Conservation (phyloP, 2,888 invertebrate species). For the Unio pictorum region DNA sequence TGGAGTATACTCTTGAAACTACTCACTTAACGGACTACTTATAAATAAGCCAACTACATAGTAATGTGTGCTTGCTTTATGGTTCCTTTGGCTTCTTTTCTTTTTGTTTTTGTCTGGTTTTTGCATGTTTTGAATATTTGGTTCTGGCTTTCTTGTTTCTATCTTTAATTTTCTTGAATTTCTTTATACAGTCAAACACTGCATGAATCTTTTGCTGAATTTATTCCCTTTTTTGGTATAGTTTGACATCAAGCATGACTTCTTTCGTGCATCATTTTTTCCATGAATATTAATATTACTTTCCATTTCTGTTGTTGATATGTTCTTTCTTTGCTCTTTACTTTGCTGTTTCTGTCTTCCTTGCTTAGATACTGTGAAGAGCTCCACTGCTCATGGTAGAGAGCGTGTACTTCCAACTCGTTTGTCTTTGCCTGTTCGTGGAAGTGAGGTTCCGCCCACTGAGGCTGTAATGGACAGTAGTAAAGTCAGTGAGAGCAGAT, state of each 20-base stretch:
- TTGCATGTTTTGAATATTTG: conserved; percentile 6
- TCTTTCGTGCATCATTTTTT: conserved; percentile 2
- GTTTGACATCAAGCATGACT: background rate
- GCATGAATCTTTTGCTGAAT: background rate
- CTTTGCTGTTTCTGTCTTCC: conserved; percentile 28
- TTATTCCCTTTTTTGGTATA: conserved; percentile 1
- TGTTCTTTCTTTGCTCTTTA: background rate
- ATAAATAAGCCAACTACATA: too few species aligned
- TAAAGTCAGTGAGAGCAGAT: conserved; percentile 57
- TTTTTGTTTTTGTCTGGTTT: too few species aligned
- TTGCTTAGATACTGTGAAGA: conserved; percentile 48
- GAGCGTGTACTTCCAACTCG: conserved; percentile 56
- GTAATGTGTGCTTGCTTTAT: too few species aligned
- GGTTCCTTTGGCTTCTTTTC: too few species aligned
- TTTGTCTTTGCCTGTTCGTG: conserved; percentile 49
- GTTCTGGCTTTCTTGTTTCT: background rate
- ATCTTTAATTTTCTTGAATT: background rate
- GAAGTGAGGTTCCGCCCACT: conserved; percentile 47
- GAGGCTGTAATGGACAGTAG: conserved; percentile 38
- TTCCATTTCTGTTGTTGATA: conserved; percentile 7
- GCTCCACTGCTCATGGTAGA: conserved; percentile 51
- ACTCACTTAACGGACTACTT: too few species aligned
- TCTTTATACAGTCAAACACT: background rate
- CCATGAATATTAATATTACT: background rate
- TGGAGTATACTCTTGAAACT: too few species aligned